These are phyloP conservation scores for Caenorhabditis drosophilae DNA, from an alignment of 2,888 invertebrate species.

Conservation along the genomic window DNA sequence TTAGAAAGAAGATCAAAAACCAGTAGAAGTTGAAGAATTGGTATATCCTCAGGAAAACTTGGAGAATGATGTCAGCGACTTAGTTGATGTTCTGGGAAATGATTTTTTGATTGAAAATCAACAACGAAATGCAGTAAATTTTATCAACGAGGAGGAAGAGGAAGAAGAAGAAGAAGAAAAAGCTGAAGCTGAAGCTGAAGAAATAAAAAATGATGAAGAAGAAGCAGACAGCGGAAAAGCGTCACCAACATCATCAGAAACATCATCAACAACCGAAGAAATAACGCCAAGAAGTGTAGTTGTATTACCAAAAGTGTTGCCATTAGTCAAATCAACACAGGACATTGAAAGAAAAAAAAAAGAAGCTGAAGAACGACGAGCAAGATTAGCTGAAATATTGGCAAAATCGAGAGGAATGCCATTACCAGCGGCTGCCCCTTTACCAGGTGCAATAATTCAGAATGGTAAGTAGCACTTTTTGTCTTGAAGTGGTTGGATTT, in stretches of 20 bases:
- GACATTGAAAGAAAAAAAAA: conserved; percentile 24
- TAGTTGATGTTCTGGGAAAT: conserved; percentile 34
- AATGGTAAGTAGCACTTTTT: conserved; percentile 11
- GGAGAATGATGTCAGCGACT: conserved; percentile 6
- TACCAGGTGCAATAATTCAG: conserved; percentile 10
- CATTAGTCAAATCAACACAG: conserved; percentile 24
- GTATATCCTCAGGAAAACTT: background rate
- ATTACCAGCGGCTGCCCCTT: conserved; percentile 14
- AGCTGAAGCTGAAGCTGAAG: too few relatives aligned
- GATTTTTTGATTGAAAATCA: conserved; percentile 27
- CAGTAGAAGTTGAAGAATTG: background rate
- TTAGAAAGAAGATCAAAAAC: background rate
- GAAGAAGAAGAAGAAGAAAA: too few relatives aligned
- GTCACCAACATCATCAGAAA: conserved; percentile 26
- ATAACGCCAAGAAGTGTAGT: conserved; percentile 18
- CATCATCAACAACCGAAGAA: conserved; percentile 23
- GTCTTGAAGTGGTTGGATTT: background rate
- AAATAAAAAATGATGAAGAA: too few relatives aligned
- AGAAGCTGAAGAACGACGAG: conserved; percentile 25
- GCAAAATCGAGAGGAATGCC: conserved; percentile 33
- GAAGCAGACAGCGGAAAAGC: conserved; percentile 40
- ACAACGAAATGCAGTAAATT: background rate
- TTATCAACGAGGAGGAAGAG: conserved; percentile 6
- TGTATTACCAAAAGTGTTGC: conserved; percentile 14
- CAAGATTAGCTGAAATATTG: conserved; percentile 26